Conservation (phyloP, 2,888 invertebrate genomes). For the Eristalinus sepulchralis region DNA sequence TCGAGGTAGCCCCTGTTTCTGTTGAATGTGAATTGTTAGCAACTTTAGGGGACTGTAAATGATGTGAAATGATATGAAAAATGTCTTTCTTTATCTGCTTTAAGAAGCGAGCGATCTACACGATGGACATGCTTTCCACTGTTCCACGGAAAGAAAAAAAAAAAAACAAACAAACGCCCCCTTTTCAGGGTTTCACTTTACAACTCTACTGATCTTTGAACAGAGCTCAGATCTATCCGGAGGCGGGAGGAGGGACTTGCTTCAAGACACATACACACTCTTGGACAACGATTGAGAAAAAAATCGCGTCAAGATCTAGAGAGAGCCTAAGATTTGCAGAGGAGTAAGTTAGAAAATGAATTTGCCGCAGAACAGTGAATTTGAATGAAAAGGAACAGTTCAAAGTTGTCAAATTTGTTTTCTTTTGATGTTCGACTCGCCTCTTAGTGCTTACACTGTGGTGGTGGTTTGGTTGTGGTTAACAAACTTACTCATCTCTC, state of each 20-base stretch:
- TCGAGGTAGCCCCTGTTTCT: not conserved
- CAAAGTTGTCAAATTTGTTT: not conserved
- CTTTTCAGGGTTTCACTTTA: not conserved
- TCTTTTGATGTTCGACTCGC: not conserved
- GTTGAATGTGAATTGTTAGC: not conserved
- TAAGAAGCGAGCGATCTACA: not conserved
- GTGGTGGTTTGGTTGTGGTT: not conserved
- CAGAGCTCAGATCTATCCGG: not conserved
- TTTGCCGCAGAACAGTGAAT: slow-evolving; percentile 4
- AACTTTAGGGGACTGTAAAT: not conserved
- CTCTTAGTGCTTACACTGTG: slow-evolving; percentile 20
- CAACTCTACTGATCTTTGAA: not conserved
- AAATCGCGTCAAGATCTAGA: not conserved
- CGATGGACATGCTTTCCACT: not conserved
- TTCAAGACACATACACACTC: slow-evolving; percentile 19
- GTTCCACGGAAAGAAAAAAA: not conserved
- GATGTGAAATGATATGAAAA: not conserved
- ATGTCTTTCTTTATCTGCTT: not conserved
- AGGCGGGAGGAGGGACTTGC: not conserved
- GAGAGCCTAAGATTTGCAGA: slow-evolving; percentile 30
- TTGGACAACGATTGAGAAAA: not conserved
- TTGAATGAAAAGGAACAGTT: not conserved
- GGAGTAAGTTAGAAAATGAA: slow-evolving; percentile 20
- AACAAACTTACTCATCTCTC: slow-evolving; percentile 66
- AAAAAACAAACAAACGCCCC: not conserved